Evolutionary conservation across 1,140 invertebrate species (phyloP).

Genomic region (Calliopsis andreniformis): DNA sequence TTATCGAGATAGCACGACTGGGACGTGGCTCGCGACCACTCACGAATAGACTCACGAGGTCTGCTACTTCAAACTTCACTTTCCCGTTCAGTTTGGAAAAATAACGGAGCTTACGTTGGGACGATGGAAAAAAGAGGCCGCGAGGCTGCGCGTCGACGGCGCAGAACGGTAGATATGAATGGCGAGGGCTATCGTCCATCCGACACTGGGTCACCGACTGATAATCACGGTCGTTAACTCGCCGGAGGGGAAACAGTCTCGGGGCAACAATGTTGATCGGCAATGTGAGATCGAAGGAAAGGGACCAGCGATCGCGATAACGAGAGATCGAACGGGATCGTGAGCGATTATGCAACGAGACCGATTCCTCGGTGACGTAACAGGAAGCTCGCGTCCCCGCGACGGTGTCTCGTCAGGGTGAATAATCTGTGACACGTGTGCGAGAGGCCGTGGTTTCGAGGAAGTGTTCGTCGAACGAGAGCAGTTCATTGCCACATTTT

Average conservation of each 20-base stretch:
- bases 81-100: background rate
- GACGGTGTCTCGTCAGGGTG: conserved; percentile 27
- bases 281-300: background rate
- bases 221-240: conserved; percentile 62
- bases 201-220: conserved; percentile 72
- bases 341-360: conserved; percentile 29
- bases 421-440: conserved; percentile 50
- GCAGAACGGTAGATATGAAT: conserved; percentile 64
- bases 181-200: conserved; percentile 59
- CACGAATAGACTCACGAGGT: no score
- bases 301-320: background rate
- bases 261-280: background rate
- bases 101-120: background rate
- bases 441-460: background rate
- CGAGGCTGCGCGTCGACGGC: conserved; percentile 43
- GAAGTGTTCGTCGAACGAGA: background rate
- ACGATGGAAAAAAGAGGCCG: conserved; percentile 15
- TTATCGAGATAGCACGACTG: background rate
- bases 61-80: no score
- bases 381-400: background rate
- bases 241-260: background rate
- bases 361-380: conserved; percentile 25
- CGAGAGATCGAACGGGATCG: background rate
- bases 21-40: background rate
- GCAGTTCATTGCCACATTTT: conserved; percentile 42